Conservation (phyloP, 2,888 invertebrate species). For the Hirtodrosophila alboralis region DNA sequence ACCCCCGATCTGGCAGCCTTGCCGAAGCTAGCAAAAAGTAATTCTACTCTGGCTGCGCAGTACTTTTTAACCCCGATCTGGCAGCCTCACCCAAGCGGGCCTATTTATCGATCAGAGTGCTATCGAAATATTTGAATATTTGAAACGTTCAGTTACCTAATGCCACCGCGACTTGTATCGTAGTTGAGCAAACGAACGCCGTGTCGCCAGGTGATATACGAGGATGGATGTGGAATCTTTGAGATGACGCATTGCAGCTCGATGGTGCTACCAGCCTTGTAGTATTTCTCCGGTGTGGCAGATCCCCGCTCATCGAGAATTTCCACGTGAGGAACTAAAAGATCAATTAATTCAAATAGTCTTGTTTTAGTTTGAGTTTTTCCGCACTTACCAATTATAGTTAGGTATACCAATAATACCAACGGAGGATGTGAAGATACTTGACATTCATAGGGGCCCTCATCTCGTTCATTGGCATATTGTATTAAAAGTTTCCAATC, state of each 20-base stretch:
- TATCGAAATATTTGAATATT: background rate
- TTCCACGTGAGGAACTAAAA: conserved; percentile 91
- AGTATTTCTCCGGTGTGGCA: conserved; percentile 91
- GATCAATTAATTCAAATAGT: background rate
- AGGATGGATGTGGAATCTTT: conserved; percentile 90
- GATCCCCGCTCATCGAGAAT: conserved; percentile 92
- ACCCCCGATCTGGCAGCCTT: too few species aligned
- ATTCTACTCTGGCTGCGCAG: too few species aligned
- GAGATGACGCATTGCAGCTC: conserved; percentile 92
- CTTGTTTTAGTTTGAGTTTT: background rate
- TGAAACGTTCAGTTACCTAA: conserved; percentile 86
- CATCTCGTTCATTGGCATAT: conserved; percentile 90
- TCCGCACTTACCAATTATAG: conserved; percentile 88
- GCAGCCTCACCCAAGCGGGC: too few species aligned
- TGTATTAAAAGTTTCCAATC: conserved; percentile 91
- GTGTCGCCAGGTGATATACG: conserved; percentile 92
- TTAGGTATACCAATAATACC: conserved; percentile 88
- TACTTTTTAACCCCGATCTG: too few species aligned
- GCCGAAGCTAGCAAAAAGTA: too few species aligned
- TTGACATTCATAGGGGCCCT: conserved; percentile 92
- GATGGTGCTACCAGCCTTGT: conserved; percentile 92
- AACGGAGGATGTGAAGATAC: conserved; percentile 91
- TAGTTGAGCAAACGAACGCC: conserved; percentile 90
- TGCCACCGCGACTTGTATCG: conserved; percentile 91
- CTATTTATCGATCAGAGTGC: too few species aligned